Evolutionary conservation across 2,113 vertebrate species (phyloP).

Genomic region (Hiodon tergisus): DNA sequence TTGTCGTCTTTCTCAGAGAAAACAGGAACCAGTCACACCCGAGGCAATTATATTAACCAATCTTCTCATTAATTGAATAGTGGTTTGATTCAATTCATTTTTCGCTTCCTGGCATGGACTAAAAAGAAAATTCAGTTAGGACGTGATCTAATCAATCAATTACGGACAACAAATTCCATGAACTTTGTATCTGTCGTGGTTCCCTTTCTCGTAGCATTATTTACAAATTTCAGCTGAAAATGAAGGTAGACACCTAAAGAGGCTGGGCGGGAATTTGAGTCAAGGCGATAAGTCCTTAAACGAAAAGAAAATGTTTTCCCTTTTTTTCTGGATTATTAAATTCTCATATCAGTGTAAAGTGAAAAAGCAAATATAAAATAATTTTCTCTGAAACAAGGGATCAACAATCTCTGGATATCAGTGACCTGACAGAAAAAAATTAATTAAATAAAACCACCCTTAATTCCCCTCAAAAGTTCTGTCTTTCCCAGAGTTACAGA

Average conservation of each 20-base stretch:
- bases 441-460: no score
- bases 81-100: slow-evolving; percentile 42
- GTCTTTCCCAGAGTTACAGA: not conserved
- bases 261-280: slow-evolving; percentile 1
- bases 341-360: not conserved
- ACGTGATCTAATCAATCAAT: slow-evolving; percentile 44
- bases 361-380: not conserved
- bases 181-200: slow-evolving; percentile 24
- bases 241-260: not conserved
- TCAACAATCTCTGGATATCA: not conserved
- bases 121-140: slow-evolving; percentile 46
- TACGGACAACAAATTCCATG: slow-evolving; percentile 24
- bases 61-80: slow-evolving; percentile 46
- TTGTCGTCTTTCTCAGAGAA: no score
- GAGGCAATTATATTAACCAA: slow-evolving; percentile 15
- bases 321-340: not conserved
- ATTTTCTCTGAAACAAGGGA: not conserved
- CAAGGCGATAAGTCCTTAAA: not conserved
- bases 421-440: not conserved
- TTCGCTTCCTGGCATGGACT: slow-evolving; percentile 37
- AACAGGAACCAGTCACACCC: not conserved
- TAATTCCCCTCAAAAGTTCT: no score
- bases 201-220: slow-evolving; percentile 19
- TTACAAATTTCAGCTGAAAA: not conserved
- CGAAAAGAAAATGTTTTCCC: not conserved